phyloP scores from a whole-genome alignment of 2,888 invertebrate species.

The Calliphora vomitoria region DNA sequence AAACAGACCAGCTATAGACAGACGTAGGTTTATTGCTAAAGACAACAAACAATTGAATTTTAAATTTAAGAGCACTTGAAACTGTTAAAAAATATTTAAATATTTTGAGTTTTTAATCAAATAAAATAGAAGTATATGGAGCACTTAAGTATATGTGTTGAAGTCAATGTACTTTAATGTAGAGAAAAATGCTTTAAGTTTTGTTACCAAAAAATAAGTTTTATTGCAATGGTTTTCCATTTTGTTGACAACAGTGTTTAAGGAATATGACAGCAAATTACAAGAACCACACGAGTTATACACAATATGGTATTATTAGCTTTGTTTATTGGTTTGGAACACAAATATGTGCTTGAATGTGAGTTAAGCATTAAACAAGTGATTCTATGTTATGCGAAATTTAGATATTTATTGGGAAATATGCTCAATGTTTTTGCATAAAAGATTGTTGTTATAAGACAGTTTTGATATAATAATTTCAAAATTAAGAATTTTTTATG shows the following conservation, averaged over 20 bases:
- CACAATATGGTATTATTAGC: background rate
- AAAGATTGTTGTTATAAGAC: too few relatives aligned
- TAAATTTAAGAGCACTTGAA: slow-evolving; percentile 24
- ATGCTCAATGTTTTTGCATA: too few relatives aligned
- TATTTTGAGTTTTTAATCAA: slow-evolving; percentile 9
- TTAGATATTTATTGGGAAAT: too few relatives aligned
- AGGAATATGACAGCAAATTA: slow-evolving; percentile 46
- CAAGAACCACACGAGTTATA: background rate
- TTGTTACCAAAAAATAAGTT: background rate
- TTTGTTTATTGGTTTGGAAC: background rate
- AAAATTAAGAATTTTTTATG: too few relatives aligned
- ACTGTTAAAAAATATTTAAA: slow-evolving; percentile 34
- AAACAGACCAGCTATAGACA: background rate
- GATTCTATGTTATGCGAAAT: too few relatives aligned
- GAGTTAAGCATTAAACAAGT: background rate
- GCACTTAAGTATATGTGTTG: slow-evolving; percentile 25
- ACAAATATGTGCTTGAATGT: background rate
- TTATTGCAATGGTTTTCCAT: slow-evolving; percentile 27
- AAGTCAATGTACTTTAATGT: slow-evolving; percentile 46
- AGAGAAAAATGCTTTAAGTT: background rate
- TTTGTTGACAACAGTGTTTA: slow-evolving; percentile 75
- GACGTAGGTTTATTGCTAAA: background rate
- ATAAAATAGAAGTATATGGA: slow-evolving; percentile 1
- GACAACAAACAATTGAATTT: slow-evolving; percentile 25
- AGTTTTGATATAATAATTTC: too few relatives aligned